Percentiles rank a stretch among this genome's conserved stretches.
Conservation (phyloP, 2,797 vertebrate species). For the Odontamblyopus rebecca region DNA sequence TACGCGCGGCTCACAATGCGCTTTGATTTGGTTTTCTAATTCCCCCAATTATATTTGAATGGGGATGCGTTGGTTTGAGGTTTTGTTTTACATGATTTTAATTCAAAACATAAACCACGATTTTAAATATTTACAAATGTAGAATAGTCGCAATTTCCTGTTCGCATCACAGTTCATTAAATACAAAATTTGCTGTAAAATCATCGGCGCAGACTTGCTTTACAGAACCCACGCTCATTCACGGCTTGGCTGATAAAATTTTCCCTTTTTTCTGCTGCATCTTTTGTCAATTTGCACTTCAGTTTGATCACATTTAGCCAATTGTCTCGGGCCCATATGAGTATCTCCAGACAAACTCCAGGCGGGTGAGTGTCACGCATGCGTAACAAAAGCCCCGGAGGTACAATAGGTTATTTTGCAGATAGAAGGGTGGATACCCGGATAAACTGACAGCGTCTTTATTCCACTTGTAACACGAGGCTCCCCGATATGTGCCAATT, state of each 20-base stretch:
- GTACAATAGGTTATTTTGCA: slow-evolving; percentile 72
- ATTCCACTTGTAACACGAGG: slow-evolving; percentile 82
- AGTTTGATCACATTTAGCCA: too few species aligned
- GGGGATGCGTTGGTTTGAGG: slow-evolving; percentile 11
- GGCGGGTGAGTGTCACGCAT: slow-evolving; percentile 62
- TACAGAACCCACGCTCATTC: neutral
- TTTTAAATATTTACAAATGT: slow-evolving; percentile 4
- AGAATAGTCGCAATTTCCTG: neutral
- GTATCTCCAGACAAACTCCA: slow-evolving; percentile 64
- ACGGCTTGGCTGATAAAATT: too few species aligned
- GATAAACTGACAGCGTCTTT: slow-evolving; percentile 84
- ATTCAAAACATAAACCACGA: neutral
- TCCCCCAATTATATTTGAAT: slow-evolving; percentile 35
- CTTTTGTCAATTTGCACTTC: too few species aligned
- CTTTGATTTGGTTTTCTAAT: slow-evolving; percentile 51
- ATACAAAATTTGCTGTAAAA: neutral
- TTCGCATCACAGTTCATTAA: neutral
- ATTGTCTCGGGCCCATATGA: slow-evolving; percentile 65
- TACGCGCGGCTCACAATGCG: slow-evolving; percentile 48
- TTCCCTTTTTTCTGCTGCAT: too few species aligned
- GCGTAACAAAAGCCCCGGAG: slow-evolving; percentile 69
- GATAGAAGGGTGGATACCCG: slow-evolving; percentile 70
- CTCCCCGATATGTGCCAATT: slow-evolving; percentile 85
- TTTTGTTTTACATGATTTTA: neutral
- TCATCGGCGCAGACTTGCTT: neutral